Evolutionary conservation across 1,140 invertebrate species (phyloP).

Genomic region (Neomicropteryx cornuta): DNA sequence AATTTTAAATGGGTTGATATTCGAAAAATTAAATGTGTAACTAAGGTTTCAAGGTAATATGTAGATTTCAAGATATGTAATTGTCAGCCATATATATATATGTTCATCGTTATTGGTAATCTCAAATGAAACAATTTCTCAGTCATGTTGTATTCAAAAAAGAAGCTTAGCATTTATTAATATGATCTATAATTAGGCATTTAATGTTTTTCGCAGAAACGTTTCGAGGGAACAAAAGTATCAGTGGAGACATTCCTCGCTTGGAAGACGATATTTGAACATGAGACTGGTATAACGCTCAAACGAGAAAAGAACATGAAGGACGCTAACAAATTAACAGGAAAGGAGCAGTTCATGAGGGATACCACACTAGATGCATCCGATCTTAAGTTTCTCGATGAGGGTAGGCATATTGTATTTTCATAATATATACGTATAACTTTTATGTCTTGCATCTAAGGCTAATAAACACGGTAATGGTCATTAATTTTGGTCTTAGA

Average conservation of each 20-base stretch:
- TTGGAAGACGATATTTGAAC: constrained; percentile 92
- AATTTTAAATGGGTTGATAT: too few relatives aligned
- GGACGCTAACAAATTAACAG: constrained; percentile 65
- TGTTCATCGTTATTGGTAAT: too few relatives aligned
- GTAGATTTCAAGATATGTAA: too few relatives aligned
- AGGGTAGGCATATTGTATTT: constrained; percentile 48
- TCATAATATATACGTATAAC: constrained; percentile 7
- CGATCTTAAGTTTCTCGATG: constrained; percentile 89
- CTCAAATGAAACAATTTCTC: too few relatives aligned
- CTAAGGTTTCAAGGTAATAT: too few relatives aligned
- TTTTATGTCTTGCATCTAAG: not conserved
- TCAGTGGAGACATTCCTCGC: constrained; percentile 92
- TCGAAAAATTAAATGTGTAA: too few relatives aligned
- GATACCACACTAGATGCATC: constrained; percentile 90
- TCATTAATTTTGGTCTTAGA: not conserved
- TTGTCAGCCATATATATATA: too few relatives aligned
- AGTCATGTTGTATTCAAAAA: too few relatives aligned
- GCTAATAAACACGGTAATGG: not conserved
- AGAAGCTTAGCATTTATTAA: not conserved
- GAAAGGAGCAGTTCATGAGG: constrained; percentile 83
- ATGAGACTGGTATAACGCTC: constrained; percentile 71
- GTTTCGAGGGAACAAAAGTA: constrained; percentile 91
- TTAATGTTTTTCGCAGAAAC: constrained; percentile 78
- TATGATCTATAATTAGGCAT: not conserved
- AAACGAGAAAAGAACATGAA: constrained; percentile 59